Evolutionary conservation across 2,797 vertebrate species (phyloP), one percentile per base, ranked within the genome.

Genomic region (Mareca strepera): DNA sequence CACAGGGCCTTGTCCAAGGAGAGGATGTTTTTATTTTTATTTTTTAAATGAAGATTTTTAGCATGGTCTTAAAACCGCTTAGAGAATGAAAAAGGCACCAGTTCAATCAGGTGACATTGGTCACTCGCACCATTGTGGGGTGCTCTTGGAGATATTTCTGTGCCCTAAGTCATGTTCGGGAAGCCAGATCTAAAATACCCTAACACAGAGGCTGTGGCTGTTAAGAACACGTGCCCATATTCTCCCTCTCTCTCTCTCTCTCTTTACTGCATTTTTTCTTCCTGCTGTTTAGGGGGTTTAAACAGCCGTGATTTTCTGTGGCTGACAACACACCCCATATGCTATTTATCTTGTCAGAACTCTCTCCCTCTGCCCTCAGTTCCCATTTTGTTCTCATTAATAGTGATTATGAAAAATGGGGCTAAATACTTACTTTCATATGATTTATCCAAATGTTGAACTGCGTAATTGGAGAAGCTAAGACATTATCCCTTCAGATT

Each of bases 271-370:
- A 9, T 86, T 92, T 93, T 92, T 72, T 63, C 79, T 89, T 88
- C 88, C 75, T 88, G 73, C 80, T 92, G 85, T 93, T 95, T 94
- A 85, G 75, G 76, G 94, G 95, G 56, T 92, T 97, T 75, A 70
- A 88, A 92, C 77, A 91, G 88, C 89, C 85, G 79, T 69, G 94
- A 89, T 87, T 94, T 95, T 95, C 95, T 67, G 93, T 75, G 88
- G 84, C 95, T 97, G 96, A 97, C 96, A 97, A 96, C 93, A 93
- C 94, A 96, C 94, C 96, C 95, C 96, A 94, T 96, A 94, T 94
- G 95, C 96, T 97, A 97, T 97, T 97, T 97, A 97, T 97, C 97
- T 97, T 97, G 97, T 97, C 97, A 97, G 96, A 96, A 97, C 96
- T 94, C 96, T 94, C 87, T 96, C 92, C 94, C 93, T 96, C 94